A percentile compares a stretch with the other conserved stretches of the same genome.
These are phyloP conservation scores for Panagrolaimus sp. DNA, from an alignment of 1,140 invertebrate species.

Conservation along the genomic window DNA sequence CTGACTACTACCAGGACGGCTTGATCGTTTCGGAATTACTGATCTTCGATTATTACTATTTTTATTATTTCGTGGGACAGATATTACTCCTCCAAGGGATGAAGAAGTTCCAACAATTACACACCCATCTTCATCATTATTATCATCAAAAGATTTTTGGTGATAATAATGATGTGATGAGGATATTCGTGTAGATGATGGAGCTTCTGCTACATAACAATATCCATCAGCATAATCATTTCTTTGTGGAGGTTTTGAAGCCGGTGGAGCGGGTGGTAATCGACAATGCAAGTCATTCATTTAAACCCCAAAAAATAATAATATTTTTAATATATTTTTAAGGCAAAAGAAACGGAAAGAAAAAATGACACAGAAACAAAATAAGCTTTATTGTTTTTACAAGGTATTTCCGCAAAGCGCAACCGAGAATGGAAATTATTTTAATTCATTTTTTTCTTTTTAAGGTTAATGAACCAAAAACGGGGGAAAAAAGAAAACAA, in stretches of 20 bases:
- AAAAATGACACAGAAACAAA: too few species aligned
- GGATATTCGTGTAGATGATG: neutral
- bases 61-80: neutral
- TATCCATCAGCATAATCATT: constrained; percentile 14
- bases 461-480: neutral
- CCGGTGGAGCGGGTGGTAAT: constrained; percentile 9
- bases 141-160: neutral
- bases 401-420: too few species aligned
- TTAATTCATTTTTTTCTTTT: too few species aligned
- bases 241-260: neutral
- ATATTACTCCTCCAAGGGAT: neutral
- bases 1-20: neutral
- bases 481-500: constrained; percentile 1
- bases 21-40: too few species aligned
- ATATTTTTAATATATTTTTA: neutral
- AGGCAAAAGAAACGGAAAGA: too few species aligned
- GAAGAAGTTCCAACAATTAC: constrained; percentile 5
- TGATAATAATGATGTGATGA: neutral
- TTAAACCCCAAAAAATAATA: neutral
- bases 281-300: constrained; percentile 11
- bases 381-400: too few species aligned
- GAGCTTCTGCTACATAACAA: neutral
- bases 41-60: too few species aligned
- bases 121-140: neutral
- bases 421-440: too few species aligned